Evolutionary conservation across 2,113 vertebrate species (phyloP).

Genomic region (Nyctereutes procyonoides): DNA sequence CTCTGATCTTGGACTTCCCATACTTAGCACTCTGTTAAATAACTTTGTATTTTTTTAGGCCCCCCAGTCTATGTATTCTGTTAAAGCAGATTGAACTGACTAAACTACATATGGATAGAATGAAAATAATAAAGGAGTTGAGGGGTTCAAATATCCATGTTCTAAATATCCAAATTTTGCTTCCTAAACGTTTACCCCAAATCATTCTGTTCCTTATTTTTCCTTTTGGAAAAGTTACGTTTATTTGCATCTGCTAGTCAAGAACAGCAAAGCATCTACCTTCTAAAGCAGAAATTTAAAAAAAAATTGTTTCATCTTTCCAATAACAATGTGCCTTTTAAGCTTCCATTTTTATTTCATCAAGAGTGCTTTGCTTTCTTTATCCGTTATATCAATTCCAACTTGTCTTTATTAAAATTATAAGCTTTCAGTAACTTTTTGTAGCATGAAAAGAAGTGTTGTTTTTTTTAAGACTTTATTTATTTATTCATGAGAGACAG

Average conservation of each 20-base stretch:
- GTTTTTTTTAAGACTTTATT: not conserved
- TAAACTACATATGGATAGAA: not conserved
- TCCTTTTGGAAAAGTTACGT: not conserved
- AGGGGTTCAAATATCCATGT: not conserved
- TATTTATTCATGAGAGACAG: too few species aligned
- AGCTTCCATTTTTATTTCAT: not conserved
- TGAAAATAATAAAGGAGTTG: not conserved
- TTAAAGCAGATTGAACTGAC: not conserved
- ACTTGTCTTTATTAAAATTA: not conserved
- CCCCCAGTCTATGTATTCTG: not conserved
- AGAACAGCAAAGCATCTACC: not conserved
- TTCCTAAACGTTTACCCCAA: not conserved
- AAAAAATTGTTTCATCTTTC: not conserved
- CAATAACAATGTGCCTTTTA: not conserved
- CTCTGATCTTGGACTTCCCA: not conserved
- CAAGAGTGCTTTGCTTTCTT: not conserved
- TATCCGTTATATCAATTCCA: not conserved
- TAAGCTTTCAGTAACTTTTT: not conserved
- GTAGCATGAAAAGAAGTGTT: not conserved
- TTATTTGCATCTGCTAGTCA: not conserved
- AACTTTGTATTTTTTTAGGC: not conserved
- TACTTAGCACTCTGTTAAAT: not conserved
- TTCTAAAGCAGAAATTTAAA: not conserved
- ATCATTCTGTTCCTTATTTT: not conserved
- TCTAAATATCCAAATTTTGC: not conserved